Percentiles rank a stretch among this genome's conserved stretches.
phyloP scores from a whole-genome alignment of 2,888 invertebrate species.

The Lasioglossum malachurum region DNA sequence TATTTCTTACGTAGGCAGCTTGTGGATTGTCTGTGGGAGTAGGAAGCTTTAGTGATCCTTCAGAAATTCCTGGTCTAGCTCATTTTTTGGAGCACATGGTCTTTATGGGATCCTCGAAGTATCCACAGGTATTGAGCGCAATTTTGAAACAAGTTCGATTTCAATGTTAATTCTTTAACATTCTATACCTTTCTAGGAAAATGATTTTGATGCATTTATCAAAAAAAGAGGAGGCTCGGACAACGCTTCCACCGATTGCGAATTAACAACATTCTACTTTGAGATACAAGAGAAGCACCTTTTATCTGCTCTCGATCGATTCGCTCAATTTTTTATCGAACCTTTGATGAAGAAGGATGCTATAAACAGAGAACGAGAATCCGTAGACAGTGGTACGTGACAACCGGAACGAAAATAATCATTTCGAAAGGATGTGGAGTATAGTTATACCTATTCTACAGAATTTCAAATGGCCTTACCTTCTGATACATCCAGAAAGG shows the following conservation, averaged over 20 bases:
- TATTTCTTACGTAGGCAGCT: slow-evolving; percentile 87
- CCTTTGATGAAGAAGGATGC: slow-evolving; percentile 94
- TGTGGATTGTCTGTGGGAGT: slow-evolving; percentile 91
- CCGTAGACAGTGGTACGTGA: slow-evolving; percentile 92
- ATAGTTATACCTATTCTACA: slow-evolving; percentile 76
- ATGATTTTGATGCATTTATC: slow-evolving; percentile 82
- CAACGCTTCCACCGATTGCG: slow-evolving; percentile 95
- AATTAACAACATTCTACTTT: slow-evolving; percentile 95
- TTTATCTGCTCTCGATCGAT: slow-evolving; percentile 91
- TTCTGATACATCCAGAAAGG: slow-evolving; percentile 90
- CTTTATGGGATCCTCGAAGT: slow-evolving; percentile 97
- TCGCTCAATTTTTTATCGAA: slow-evolving; percentile 94
- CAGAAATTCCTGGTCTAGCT: slow-evolving; percentile 91
- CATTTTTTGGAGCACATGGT: slow-evolving; percentile 97
- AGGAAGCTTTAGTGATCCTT: slow-evolving; percentile 92
- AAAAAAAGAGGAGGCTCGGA: slow-evolving; percentile 93
- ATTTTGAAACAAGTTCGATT: neutral
- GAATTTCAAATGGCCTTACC: slow-evolving; percentile 94
- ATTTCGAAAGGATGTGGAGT: neutral
- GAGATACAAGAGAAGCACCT: slow-evolving; percentile 94
- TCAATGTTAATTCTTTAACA: neutral
- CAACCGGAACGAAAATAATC: neutral
- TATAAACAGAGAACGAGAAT: slow-evolving; percentile 94
- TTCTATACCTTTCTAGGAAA: slow-evolving; percentile 74
- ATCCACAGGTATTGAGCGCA: slow-evolving; percentile 88